Evolutionary conservation across 1,140 invertebrate species (phyloP), one percentile per base, ranked within the genome.

Genomic region (Diprion similis): DNA sequence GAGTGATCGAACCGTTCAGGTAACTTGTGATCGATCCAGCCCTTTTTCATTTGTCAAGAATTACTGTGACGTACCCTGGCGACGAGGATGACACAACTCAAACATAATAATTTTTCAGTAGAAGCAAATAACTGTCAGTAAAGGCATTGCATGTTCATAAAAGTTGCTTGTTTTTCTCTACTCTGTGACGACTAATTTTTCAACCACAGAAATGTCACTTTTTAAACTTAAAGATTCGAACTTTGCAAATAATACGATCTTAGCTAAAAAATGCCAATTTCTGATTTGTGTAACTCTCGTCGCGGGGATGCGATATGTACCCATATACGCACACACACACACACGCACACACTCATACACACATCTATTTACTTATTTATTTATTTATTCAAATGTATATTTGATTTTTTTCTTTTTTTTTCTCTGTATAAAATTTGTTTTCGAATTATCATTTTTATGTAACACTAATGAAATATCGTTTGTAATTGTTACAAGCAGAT

Each of bases 1-100:
- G 89, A 59, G 89, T 89, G 37, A 93, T 95, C 79, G 90, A 92
- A 71, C 89, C 89, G 64, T 89, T 89, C 79, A 89, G 87, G 92
- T 93, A 87, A 91, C 89, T 87, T 73, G 67, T 37, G 51, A 59
- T 59, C 9, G 7, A 59, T 59, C 24, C 24, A 37, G 6, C 24
- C 24, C 24, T 37, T 37, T 37, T 37, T 37, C 24, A 1, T 37
- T 3, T 37, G 1, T 37, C 24, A 37, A 1, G 24, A 37, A 68
- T 17, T 70, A 46, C 83, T 86, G 71, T 65, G n/a, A 65, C 71
- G 66, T 71, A 11, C 46, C 72, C 45, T n/a, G n/a, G n/a, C n/a
- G n/a, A n/a, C n/a, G n/a, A n/a, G n/a, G n/a, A n/a, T n/a, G n/a
- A n/a, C n/a, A n/a, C n/a, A n/a, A n/a, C n/a, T n/a, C n/a, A n/a